A percentile compares a stretch with the other conserved stretches of the same genome.
phyloP scores from a whole-genome alignment of 1,140 invertebrate genomes.

The Drosophila punjabiensis region DNA sequence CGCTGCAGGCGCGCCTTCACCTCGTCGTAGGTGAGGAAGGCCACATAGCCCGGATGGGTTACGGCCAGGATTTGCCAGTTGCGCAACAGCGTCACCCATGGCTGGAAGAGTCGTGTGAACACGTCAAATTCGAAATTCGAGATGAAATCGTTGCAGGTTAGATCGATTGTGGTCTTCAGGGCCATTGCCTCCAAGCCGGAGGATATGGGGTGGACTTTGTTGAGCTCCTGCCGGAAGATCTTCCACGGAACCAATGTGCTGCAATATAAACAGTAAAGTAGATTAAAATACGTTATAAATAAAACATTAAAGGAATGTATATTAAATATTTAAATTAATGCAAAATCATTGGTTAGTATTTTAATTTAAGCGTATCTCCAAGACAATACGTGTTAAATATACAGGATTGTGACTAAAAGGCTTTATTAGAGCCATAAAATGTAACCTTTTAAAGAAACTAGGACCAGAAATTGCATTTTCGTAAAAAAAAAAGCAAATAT shows the following conservation, averaged over 20 bases:
- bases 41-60: slow-evolving; percentile 99
- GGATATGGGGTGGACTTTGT: slow-evolving; percentile 97
- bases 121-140: slow-evolving; percentile 99
- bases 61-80: slow-evolving; percentile 99
- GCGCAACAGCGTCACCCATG: slow-evolving; percentile 97
- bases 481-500: not conserved
- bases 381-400: not conserved
- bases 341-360: not conserved
- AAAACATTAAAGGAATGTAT: too few relatives aligned
- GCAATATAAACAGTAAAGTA: slow-evolving; percentile 48
- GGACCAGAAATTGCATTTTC: not conserved
- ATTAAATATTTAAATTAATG: too few relatives aligned
- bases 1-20: slow-evolving; percentile 99
- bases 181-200: slow-evolving; percentile 99
- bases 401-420: not conserved
- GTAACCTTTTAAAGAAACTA: not conserved
- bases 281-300: too few relatives aligned
- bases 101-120: slow-evolving; percentile 99
- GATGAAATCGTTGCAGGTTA: slow-evolving; percentile 99
- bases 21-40: slow-evolving; percentile 99
- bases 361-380: not conserved
- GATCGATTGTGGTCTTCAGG: slow-evolving; percentile 99
- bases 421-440: not conserved
- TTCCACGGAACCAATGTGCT: slow-evolving; percentile 99
- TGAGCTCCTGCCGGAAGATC: slow-evolving; percentile 96